Evolutionary conservation across 1,140 invertebrate genomes (phyloP), one percentile per base, ranked within the genome.

Genomic region (Diorhabda elongata): DNA sequence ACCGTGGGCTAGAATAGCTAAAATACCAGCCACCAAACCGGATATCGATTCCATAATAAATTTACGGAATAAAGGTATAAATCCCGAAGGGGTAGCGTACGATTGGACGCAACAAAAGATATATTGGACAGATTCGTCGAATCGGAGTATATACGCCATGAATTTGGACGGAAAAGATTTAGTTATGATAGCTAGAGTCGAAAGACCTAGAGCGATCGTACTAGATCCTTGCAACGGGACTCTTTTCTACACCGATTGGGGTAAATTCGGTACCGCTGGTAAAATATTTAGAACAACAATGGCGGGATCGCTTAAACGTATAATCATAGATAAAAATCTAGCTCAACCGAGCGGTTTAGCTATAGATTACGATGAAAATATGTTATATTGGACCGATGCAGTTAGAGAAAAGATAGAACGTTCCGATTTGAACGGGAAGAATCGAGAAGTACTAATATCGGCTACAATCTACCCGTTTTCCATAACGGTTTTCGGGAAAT

Each of bases 321-420:
- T 93, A 0, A 93, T 99, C 11, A 90, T 99, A 0, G 91, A 94
- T 44, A 91, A 90, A 75, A 93, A 98, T 71, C 82, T 99, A 0
- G 95, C 95, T 0, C 96, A 98, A 81, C 97, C 97, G 0, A 97
- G 95, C 77, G 97, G 97, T 42, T 83, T 99, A 41, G 93, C 96
- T 0, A 94, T 99, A 45, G 98, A 99, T 83, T 98, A 96, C 77
- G 95, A 98, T 42, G 96, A 98, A 42, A 86, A 90, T 26, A 96
- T 94, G 86, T 82, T 99, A 0, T 99, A 99, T 78, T 99, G 97
- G 97, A 98, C 97, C 0, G 98, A 99, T 82, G 96, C 97, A 0
- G 93, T 97, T 0, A 84, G 94, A 45, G 96, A 99, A 79, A 98
- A 98, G 81, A 99, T 99, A 71, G 98, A 99, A 84, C 83, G 96